Evolutionary conservation across 2,113 vertebrate species (phyloP).

Genomic region (Peromyscus leucopus): DNA sequence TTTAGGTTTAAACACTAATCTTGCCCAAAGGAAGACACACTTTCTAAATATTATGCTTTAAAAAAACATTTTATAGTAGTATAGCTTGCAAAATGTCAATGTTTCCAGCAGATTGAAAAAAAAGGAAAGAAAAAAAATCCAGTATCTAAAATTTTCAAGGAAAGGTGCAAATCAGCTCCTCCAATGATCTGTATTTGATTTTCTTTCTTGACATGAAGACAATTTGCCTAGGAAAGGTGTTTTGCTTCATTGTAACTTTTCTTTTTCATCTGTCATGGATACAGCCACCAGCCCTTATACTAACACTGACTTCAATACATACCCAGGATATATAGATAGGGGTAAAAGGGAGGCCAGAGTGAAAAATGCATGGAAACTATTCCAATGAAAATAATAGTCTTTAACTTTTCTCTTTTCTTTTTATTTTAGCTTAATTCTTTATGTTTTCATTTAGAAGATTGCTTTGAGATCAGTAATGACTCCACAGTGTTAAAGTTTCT

Average conservation of each 20-base stretch:
- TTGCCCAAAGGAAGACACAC: conserved; percentile 41
- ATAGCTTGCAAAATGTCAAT: neutral
- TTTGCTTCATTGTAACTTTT: neutral
- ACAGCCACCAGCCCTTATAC: neutral
- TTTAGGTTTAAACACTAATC: conserved; percentile 37
- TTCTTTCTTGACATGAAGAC: neutral
- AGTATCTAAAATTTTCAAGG: neutral
- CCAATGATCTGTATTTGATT: neutral
- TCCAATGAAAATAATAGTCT: neutral
- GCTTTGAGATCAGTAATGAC: conserved; percentile 5
- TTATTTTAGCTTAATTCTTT: conserved; percentile 29
- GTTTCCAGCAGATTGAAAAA: neutral
- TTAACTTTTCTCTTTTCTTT: neutral
- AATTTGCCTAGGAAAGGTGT: neutral
- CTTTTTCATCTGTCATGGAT: neutral
- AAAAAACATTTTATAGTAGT: conserved; percentile 1
- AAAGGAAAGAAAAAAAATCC: neutral
- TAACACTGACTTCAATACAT: neutral
- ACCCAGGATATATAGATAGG: neutral
- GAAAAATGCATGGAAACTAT: neutral
- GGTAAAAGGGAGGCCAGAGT: neutral
- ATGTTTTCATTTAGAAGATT: conserved; percentile 49
- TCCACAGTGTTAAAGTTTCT: neutral
- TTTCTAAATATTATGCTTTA: conserved; percentile 26
- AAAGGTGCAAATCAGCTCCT: neutral